Evolutionary conservation across 2,113 vertebrate genomes (phyloP).

Genomic region (Nothoprocta perdicaria): DNA sequence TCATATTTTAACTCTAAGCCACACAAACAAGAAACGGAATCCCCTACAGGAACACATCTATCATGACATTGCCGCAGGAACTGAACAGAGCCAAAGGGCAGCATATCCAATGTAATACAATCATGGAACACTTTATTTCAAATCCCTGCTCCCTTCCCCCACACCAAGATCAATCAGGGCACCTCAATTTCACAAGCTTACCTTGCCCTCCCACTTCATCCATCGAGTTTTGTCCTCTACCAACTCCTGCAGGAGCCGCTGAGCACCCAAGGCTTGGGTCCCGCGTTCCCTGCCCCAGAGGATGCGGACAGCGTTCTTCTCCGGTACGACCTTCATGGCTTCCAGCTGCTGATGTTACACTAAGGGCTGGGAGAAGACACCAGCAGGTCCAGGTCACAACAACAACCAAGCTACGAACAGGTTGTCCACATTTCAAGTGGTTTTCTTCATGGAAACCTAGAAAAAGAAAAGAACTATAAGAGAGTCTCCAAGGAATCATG

Average conservation of each 20-base stretch:
- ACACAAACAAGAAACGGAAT: constrained; percentile 33
- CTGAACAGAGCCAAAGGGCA: constrained; percentile 42
- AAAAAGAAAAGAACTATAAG: constrained; percentile 28
- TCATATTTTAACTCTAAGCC: constrained; percentile 51
- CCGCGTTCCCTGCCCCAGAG: constrained; percentile 92
- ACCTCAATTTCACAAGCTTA: constrained; percentile 59
- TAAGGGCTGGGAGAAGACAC: constrained; percentile 44
- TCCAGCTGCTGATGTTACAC: constrained; percentile 65
- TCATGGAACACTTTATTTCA: background rate
- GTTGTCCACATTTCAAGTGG: constrained; percentile 77
- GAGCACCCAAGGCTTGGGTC: constrained; percentile 87
- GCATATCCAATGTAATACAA: constrained; percentile 2
- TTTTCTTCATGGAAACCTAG: constrained; percentile 81
- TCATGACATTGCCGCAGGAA: constrained; percentile 35
- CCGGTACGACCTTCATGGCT: constrained; percentile 89
- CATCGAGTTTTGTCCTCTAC: constrained; percentile 97
- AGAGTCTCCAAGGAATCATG: background rate
- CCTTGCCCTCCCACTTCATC: constrained; percentile 99
- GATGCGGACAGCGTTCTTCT: constrained; percentile 96
- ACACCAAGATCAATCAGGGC: background rate
- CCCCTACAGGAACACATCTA: background rate
- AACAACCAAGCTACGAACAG: constrained; percentile 71
- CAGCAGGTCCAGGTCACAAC: constrained; percentile 71
- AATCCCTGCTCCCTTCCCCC: constrained; percentile 20
- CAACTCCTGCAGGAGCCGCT: constrained; percentile 93